Base-by-base conservation (phyloP, 1,140 invertebrate genomes). In the Centruroides sculpturatus region DNA sequence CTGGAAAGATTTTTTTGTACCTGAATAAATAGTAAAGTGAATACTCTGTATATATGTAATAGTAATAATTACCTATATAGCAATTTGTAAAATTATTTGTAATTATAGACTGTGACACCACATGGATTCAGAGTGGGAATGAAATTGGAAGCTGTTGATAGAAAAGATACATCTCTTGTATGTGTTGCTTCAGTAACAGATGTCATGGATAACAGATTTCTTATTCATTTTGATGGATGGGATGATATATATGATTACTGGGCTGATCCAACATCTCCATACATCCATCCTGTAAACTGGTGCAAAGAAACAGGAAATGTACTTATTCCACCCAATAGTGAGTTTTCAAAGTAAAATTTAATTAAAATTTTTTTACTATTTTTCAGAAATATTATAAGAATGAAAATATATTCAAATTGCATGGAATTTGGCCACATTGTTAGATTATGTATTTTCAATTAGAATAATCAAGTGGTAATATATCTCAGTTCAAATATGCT, bases 211-310 rank as follows among this genome's bases (percentile, higher is more conserved):
- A 83, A 85, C 66, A 77, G 90, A 46, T 82, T 97, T 68, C 81
- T 93, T 3, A 83, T 98, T 55, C 92, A 93, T 74, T 97, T 96
- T 76, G 92, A 96, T 78, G 89, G 87, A 66, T 96, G 92, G 91
- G 86, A 91, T 69, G 85, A 89, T 69, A 83, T 85, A 65, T 96
- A 93, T 72, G 92, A 97, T 76, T 93, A 91, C 72, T 97, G 92
- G 92, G 83, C 87, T 54, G 85, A 92, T 69, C 82, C 85, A 0
- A 83, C 82, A 47, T 94, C 90, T 0, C 90, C 91, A 0, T 90
- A 91, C 70, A 92, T 97, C 59, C 91, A 94, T 79, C 90, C 91
- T 5, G 84, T 94, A 11, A 89, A 91, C 56, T 95, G 90, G 89
- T 93, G 91, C 71, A 81, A 87, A 67, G 82, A 89, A 55, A 85